These are phyloP conservation scores for Trichoplusia ni DNA, from an alignment of 1,140 invertebrate genomes.

Conservation along the genomic window DNA sequence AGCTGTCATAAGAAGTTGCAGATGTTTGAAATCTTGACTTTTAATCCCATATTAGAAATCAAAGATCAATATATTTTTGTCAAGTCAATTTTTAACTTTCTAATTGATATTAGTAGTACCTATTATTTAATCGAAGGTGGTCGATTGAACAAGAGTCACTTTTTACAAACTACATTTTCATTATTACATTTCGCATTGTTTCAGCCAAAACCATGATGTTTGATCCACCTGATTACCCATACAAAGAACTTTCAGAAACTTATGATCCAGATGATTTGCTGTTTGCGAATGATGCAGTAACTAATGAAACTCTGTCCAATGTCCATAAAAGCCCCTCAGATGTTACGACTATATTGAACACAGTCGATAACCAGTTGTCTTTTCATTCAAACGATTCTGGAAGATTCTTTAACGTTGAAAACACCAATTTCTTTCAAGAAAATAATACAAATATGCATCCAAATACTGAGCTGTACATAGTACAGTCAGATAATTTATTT, in stretches of 20 bases:
- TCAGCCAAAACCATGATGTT: constrained; percentile 67
- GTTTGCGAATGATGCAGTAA: constrained; percentile 42
- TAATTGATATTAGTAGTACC: no score
- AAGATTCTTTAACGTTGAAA: constrained; percentile 56
- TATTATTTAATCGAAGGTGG: no score
- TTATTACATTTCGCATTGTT: constrained; percentile 36
- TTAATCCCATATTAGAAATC: no score
- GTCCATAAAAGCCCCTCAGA: constrained; percentile 49
- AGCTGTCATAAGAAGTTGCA: no score
- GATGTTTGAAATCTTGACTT: no score
- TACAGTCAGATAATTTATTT: constrained; percentile 57
- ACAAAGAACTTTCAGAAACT: constrained; percentile 64
- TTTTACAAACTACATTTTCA: no score
- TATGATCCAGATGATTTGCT: constrained; percentile 60
- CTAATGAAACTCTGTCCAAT: constrained; percentile 21
- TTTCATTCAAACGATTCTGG: constrained; percentile 60
- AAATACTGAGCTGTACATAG: constrained; percentile 49
- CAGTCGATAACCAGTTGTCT: constrained; percentile 54
- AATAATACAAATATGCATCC: constrained; percentile 27
- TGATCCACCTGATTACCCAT: constrained; percentile 70
- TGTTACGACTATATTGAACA: constrained; percentile 47
- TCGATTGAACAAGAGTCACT: no score
- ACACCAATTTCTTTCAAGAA: constrained; percentile 35
- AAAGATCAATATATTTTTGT: no score
- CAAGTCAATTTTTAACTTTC: no score